Conservation (phyloP, 2,113 vertebrate genomes). For the Festucalex cinctus region DNA sequence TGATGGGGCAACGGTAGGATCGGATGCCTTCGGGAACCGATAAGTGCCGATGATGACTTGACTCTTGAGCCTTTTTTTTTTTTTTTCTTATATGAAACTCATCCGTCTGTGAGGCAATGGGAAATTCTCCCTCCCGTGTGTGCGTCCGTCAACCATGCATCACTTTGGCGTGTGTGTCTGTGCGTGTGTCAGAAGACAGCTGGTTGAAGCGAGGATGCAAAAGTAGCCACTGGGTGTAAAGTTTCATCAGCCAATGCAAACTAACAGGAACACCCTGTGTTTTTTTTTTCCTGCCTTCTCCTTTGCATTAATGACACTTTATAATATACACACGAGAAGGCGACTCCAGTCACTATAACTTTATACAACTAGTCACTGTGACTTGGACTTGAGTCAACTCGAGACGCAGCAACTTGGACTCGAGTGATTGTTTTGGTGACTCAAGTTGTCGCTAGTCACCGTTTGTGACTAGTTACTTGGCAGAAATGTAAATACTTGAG, state of each 20-base stretch:
- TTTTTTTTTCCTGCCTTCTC: no score
- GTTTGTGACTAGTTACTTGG: no score
- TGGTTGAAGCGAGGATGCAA: slow-evolving; percentile 59
- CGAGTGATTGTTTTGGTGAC: no score
- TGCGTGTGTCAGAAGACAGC: slow-evolving; percentile 46
- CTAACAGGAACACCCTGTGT: slow-evolving; percentile 27
- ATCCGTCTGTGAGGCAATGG: slow-evolving; percentile 49
- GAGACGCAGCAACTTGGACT: no score
- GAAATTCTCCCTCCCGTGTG: slow-evolving; percentile 50
- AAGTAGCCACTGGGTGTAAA: slow-evolving; percentile 53
- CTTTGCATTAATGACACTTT: slow-evolving; percentile 3
- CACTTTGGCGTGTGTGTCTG: slow-evolving; percentile 1
- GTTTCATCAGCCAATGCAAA: slow-evolving; percentile 49
- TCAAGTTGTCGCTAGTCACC: no score
- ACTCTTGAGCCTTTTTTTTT: not conserved
- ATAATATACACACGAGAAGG: not conserved
- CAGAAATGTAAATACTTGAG: no score
- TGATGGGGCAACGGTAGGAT: slow-evolving; percentile 1
- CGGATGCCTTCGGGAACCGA: not conserved
- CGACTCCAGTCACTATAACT: no score
- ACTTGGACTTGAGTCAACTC: slow-evolving; percentile 14
- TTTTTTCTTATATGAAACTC: not conserved
- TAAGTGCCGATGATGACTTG: not conserved
- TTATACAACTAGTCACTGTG: no score
- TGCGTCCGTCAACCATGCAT: slow-evolving; percentile 15